phyloP scores from a whole-genome alignment of 2,888 invertebrate species.

The Pammene aurita region DNA sequence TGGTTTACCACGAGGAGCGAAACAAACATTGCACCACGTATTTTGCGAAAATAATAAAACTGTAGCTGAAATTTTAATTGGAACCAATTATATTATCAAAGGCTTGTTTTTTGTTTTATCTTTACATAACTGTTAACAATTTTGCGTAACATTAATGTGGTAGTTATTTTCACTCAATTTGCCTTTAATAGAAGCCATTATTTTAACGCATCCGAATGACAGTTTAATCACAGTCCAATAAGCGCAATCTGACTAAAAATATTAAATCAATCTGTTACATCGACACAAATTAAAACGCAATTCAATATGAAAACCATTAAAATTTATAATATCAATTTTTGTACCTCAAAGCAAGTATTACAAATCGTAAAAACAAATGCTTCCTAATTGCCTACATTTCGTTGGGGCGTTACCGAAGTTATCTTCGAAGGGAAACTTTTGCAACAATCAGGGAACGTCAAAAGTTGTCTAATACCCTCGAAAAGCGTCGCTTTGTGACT shows the following conservation, averaged over 20 bases:
- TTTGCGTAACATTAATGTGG: constrained; percentile 21
- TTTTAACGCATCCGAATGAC: constrained; percentile 16
- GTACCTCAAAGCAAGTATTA: constrained; percentile 21
- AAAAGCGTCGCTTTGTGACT: constrained; percentile 60
- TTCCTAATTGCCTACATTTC: constrained; percentile 49
- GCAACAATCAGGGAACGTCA: constrained; percentile 58
- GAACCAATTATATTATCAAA: constrained; percentile 58
- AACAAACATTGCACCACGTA: constrained; percentile 35
- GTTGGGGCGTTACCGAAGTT: constrained; percentile 42
- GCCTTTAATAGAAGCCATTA: constrained; percentile 4
- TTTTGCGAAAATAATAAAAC: constrained; percentile 35
- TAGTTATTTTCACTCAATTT: constrained; percentile 17
- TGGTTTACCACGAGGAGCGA: too few species aligned
- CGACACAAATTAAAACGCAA: not conserved
- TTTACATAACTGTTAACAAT: constrained; percentile 60
- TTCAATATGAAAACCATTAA: constrained; percentile 17
- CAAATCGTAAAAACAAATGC: constrained; percentile 42
- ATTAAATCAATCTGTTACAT: not conserved
- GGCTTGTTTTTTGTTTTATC: constrained; percentile 53
- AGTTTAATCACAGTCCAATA: not conserved
- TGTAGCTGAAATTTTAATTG: constrained; percentile 58
- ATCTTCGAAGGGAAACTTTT: constrained; percentile 51
- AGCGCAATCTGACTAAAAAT: not conserved
- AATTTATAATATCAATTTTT: constrained; percentile 15
- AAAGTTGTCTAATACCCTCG: constrained; percentile 68